phyloP scores from a whole-genome alignment of 2,113 vertebrate genomes.

The Heloderma charlesbogerti region DNA sequence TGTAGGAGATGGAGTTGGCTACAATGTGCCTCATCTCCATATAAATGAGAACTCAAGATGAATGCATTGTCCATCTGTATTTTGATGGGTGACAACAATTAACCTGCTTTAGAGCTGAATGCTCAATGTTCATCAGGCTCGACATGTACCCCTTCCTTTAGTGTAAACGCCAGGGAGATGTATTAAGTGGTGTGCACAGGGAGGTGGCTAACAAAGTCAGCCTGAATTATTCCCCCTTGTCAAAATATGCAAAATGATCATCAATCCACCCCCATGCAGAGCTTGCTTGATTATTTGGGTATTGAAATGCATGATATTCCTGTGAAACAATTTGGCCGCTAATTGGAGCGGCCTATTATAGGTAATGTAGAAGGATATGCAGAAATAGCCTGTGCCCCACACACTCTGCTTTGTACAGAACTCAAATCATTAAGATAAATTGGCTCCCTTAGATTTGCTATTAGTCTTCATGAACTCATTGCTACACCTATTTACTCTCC shows the following conservation, averaged over 20 bases:
- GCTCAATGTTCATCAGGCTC: background rate
- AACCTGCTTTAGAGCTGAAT: conserved; percentile 6
- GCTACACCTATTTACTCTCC: conserved; percentile 1
- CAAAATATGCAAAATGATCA: conserved; percentile 5
- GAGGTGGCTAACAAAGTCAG: background rate
- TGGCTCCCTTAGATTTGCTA: background rate
- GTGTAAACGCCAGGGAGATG: background rate
- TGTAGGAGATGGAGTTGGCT: background rate
- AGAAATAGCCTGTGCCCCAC: background rate
- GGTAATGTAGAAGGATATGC: background rate
- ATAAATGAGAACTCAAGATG: conserved; percentile 20
- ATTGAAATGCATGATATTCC: conserved; percentile 21
- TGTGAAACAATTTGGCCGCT: background rate
- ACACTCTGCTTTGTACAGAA: background rate
- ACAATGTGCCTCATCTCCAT: conserved; percentile 26
- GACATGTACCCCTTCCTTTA: background rate
- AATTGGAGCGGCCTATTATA: background rate
- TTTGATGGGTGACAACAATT: conserved; percentile 20
- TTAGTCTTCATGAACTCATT: conserved; percentile 20
- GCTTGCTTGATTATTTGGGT: conserved; percentile 18
- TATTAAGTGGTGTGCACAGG: background rate
- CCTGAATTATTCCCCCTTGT: conserved; percentile 15
- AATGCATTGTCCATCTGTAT: background rate
- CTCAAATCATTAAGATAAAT: conserved; percentile 35
- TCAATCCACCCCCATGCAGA: background rate